A percentile compares a stretch with the other conserved stretches of the same genome.
phyloP scores from a whole-genome alignment of 1,140 invertebrate genomes.

The Hesperophylax magnus region DNA sequence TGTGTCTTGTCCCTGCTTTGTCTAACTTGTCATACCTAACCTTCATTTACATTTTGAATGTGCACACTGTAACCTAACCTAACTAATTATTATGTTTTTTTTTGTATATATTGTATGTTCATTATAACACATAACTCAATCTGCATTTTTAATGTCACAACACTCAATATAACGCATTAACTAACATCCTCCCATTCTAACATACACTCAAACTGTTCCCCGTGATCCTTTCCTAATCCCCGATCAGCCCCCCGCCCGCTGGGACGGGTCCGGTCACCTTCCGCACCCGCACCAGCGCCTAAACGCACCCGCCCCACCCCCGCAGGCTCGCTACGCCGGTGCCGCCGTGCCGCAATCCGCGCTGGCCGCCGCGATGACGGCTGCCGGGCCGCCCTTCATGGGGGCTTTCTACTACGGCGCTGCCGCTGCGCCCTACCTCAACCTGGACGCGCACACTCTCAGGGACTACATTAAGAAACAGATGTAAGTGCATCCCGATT shows the following conservation, averaged over 20 bases:
- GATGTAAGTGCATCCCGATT: conserved; percentile 75
- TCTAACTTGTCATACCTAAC: too few species aligned
- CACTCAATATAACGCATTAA: too few species aligned
- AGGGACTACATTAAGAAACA: conserved; percentile 88
- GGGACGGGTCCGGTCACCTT: conserved; percentile 27
- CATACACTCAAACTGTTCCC: too few species aligned
- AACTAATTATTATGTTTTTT: too few species aligned
- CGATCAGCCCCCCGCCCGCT: conserved; percentile 13
- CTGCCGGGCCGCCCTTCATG: conserved; percentile 71
- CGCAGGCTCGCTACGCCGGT: conserved; percentile 10
- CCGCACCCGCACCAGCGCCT: conserved; percentile 29
- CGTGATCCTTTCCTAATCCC: neutral
- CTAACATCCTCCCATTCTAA: too few species aligned
- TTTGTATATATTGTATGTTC: too few species aligned
- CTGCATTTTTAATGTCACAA: too few species aligned
- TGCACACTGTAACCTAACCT: too few species aligned
- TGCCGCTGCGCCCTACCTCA: conserved; percentile 67
- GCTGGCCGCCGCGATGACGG: conserved; percentile 40
- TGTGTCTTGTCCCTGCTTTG: too few species aligned
- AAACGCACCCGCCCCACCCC: conserved; percentile 35
- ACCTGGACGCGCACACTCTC: conserved; percentile 71
- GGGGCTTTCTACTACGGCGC: conserved; percentile 70
- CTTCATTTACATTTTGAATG: too few species aligned
- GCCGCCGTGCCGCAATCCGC: conserved; percentile 6
- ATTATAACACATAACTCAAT: too few species aligned